phyloP scores from a whole-genome alignment of 2,888 invertebrate genomes.

The Eristalis intricaria region DNA sequence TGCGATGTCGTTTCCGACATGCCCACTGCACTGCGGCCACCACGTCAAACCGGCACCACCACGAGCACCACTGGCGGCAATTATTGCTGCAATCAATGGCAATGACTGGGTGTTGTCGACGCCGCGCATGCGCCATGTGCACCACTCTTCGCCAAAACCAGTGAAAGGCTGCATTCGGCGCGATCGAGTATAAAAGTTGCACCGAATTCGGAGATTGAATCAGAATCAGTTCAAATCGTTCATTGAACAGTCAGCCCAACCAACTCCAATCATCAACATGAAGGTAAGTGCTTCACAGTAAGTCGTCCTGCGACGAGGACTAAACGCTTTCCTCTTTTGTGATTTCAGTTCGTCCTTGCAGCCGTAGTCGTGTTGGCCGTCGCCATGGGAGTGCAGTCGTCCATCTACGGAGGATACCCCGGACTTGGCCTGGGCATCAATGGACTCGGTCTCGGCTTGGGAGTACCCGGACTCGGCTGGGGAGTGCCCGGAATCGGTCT shows the following conservation, averaged over 20 bases:
- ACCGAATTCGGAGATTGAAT: slow-evolving; percentile 48
- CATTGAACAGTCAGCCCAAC: slow-evolving; percentile 53
- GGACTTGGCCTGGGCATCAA: slow-evolving; percentile 39
- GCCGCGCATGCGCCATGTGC: slow-evolving; percentile 26
- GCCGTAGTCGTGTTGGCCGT: slow-evolving; percentile 78
- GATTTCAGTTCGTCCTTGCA: slow-evolving; percentile 76
- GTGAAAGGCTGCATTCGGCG: slow-evolving; percentile 51
- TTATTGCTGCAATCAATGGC: slow-evolving; percentile 58
- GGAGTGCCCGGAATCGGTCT: slow-evolving; percentile 22
- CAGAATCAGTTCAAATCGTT: slow-evolving; percentile 64
- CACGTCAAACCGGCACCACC: neutral
- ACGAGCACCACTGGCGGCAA: slow-evolving; percentile 39
- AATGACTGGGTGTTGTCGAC: slow-evolving; percentile 49
- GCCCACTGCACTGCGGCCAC: slow-evolving; percentile 19
- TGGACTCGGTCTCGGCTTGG: slow-evolving; percentile 39
- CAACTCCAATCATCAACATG: slow-evolving; percentile 58
- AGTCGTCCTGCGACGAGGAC: slow-evolving; percentile 10
- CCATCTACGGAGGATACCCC: slow-evolving; percentile 75
- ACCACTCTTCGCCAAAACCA: slow-evolving; percentile 25
- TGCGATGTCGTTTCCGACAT: slow-evolving; percentile 8
- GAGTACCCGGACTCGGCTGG: slow-evolving; percentile 30
- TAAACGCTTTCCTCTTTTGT: neutral
- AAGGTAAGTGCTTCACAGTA: slow-evolving; percentile 52
- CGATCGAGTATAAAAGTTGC: slow-evolving; percentile 59
- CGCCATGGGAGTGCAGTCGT: slow-evolving; percentile 78